Conservation (phyloP, 2,113 vertebrate species). For the Elephas maximus region DNA sequence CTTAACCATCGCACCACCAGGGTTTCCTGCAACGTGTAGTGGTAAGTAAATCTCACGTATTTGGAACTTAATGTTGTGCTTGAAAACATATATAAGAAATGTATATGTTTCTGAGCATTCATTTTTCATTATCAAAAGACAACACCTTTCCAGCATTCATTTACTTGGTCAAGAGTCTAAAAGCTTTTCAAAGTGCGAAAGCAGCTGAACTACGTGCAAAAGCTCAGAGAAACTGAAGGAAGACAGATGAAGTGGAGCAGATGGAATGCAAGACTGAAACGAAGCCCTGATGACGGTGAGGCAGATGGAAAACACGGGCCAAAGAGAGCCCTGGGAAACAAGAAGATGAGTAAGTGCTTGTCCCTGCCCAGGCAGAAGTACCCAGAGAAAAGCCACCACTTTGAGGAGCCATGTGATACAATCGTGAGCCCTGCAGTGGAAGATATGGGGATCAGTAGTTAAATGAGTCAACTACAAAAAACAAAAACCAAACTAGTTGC, state of each 20-base stretch:
- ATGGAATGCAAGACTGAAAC: fast-evolving
- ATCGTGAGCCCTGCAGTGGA: fast-evolving
- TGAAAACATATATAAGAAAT: not conserved
- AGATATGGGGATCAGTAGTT: fast-evolving
- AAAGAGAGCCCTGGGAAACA: not conserved
- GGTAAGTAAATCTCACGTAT: not conserved
- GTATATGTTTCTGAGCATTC: not conserved
- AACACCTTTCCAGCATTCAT: not conserved
- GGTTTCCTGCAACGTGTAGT: not conserved
- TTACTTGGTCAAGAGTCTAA: not conserved
- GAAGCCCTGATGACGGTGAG: not conserved
- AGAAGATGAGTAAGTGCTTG: fast-evolving
- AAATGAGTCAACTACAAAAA: not conserved
- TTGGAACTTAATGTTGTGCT: not conserved
- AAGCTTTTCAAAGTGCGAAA: not conserved
- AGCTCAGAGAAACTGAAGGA: not conserved
- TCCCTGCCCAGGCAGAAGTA: not conserved
- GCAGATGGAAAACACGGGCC: not conserved
- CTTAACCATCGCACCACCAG: too few species aligned
- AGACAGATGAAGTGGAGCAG: too few species aligned
- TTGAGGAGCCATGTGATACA: fast-evolving
- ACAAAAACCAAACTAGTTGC: too few species aligned
- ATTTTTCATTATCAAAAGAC: not conserved
- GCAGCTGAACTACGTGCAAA: not conserved
- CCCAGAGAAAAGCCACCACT: not conserved